Percentiles rank a stretch among this genome's conserved stretches.
These are phyloP conservation scores for Etheostoma cragini DNA, from an alignment of 2,113 vertebrate species.

Conservation along the genomic window DNA sequence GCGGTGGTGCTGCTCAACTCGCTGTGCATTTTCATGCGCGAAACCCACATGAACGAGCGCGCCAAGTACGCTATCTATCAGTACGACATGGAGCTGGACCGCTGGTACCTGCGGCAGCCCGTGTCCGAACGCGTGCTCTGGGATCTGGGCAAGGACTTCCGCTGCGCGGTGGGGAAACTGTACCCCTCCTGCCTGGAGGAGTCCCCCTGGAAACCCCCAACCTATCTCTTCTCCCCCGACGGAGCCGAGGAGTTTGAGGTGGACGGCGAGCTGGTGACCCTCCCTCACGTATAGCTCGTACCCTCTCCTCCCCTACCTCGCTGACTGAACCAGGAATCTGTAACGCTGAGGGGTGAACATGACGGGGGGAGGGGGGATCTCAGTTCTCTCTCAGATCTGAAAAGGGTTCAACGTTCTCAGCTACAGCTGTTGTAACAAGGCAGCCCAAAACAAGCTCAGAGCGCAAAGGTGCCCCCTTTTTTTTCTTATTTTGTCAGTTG, in stretches of 20 bases:
- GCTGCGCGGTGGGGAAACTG: slow-evolving; percentile 95
- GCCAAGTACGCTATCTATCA: slow-evolving; percentile 97
- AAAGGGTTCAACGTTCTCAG: slow-evolving; percentile 45
- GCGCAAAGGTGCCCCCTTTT: slow-evolving; percentile 42
- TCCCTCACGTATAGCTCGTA: slow-evolving; percentile 90
- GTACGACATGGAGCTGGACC: slow-evolving; percentile 92
- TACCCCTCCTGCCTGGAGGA: slow-evolving; percentile 98
- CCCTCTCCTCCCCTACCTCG: slow-evolving; percentile 32
- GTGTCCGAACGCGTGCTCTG: slow-evolving; percentile 96
- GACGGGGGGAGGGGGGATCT: neutral
- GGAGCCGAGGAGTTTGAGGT: slow-evolving; percentile 94
- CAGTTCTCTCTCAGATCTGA: slow-evolving; percentile 4
- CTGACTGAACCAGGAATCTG: slow-evolving; percentile 30
- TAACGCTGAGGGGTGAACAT: slow-evolving; percentile 40
- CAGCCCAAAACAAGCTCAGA: slow-evolving; percentile 27
- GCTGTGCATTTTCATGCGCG: slow-evolving; percentile 94
- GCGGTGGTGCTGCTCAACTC: slow-evolving; percentile 93
- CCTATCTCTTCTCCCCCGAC: slow-evolving; percentile 94
- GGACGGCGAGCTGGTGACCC: slow-evolving; percentile 91
- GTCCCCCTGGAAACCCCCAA: slow-evolving; percentile 97
- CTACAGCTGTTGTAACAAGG: slow-evolving; percentile 5
- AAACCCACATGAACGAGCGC: slow-evolving; percentile 95
- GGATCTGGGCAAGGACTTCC: slow-evolving; percentile 96
- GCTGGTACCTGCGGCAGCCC: slow-evolving; percentile 94
- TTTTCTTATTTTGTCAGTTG: slow-evolving; percentile 39